Percentiles rank a stretch among this genome's conserved stretches.
These are phyloP conservation scores for Pyrrhia umbra DNA, from an alignment of 2,888 invertebrate species.

Conservation along the genomic window DNA sequence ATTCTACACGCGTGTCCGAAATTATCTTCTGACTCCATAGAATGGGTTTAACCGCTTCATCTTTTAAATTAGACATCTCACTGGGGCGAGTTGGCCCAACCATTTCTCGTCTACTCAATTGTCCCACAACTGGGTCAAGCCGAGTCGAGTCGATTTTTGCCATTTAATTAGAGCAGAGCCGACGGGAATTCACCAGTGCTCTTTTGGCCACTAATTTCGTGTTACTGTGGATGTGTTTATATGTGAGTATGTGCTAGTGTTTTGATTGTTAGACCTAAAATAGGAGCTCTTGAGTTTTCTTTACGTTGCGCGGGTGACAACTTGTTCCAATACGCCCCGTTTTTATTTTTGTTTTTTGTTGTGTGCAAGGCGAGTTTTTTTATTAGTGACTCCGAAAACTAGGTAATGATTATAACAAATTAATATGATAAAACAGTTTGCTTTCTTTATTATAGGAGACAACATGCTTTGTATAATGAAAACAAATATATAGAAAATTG, in stretches of 20 bases:
- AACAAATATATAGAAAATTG: too few relatives aligned
- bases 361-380: too few relatives aligned
- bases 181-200: slow-evolving; percentile 54
- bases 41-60: slow-evolving; percentile 35
- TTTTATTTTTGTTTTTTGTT: too few relatives aligned
- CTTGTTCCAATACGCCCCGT: too few relatives aligned
- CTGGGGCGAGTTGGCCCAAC: slow-evolving; percentile 44
- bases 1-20: neutral
- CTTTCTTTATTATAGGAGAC: too few relatives aligned
- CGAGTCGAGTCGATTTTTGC: slow-evolving; percentile 75
- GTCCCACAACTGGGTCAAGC: slow-evolving; percentile 71
- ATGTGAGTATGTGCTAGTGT: slow-evolving; percentile 7
- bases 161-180: slow-evolving; percentile 78
- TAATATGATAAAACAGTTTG: too few relatives aligned
- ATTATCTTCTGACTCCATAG: neutral
- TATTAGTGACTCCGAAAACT: too few relatives aligned
- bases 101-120: slow-evolving; percentile 66
- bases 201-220: slow-evolving; percentile 58
- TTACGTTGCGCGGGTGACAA: neutral
- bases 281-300: slow-evolving; percentile 15
- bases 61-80: slow-evolving; percentile 9
- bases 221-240: slow-evolving; percentile 23
- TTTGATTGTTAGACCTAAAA: slow-evolving; percentile 18
- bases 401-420: too few relatives aligned
- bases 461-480: too few relatives aligned